phyloP scores from a whole-genome alignment of 2,888 invertebrate genomes.

The Aporophyla lueneburgensis region DNA sequence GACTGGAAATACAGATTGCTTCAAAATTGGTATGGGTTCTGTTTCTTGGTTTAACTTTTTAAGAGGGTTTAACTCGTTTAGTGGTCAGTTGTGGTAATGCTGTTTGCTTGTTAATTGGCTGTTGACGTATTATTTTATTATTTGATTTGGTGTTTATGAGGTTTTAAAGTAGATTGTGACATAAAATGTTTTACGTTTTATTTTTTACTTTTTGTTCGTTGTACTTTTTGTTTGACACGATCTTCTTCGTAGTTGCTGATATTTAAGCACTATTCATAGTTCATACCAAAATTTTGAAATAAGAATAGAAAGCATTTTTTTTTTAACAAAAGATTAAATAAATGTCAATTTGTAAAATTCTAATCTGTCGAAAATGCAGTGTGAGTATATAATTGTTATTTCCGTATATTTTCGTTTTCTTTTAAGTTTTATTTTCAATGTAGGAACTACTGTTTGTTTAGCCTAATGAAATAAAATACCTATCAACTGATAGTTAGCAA shows the following conservation, averaged over 20 bases:
- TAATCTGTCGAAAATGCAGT: no score
- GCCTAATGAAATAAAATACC: background rate
- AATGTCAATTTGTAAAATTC: no score
- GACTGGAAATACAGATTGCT: slow-evolving; percentile 85
- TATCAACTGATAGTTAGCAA: background rate
- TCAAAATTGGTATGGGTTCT: slow-evolving; percentile 60
- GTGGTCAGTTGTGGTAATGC: slow-evolving; percentile 9
- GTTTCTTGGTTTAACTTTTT: slow-evolving; percentile 10
- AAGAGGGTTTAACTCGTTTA: slow-evolving; percentile 10
- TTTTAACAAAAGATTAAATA: no score
- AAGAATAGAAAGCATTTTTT: no score
- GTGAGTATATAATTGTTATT: no score
- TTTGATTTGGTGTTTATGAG: slow-evolving; percentile 30
- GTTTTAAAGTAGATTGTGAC: slow-evolving; percentile 2
- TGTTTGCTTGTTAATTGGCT: slow-evolving; percentile 32
- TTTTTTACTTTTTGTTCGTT: background rate
- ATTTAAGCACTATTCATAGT: no score
- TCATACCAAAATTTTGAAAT: background rate
- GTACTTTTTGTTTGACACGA: background rate
- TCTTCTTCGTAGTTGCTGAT: background rate
- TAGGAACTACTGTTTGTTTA: no score
- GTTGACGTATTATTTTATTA: slow-evolving; percentile 35
- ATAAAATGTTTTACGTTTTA: background rate
- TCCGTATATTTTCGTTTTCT: no score
- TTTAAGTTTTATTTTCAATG: no score